Percentiles rank a stretch among this genome's conserved stretches.
These are phyloP conservation scores for Hydrozoanthus gracilis DNA, from an alignment of 92 coral and sea anemone species.

Conservation along the genomic window DNA sequence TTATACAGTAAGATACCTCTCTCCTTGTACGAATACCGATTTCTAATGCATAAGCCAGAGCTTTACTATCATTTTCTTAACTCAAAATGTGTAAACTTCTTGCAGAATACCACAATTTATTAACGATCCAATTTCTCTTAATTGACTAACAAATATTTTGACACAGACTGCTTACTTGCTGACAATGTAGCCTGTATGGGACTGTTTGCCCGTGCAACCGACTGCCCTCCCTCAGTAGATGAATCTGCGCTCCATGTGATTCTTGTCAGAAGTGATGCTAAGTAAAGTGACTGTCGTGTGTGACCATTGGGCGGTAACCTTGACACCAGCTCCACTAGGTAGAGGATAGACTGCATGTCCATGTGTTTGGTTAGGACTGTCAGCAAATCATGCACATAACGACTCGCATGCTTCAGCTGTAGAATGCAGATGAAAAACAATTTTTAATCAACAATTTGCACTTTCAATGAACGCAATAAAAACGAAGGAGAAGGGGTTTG, in stretches of 20 bases:
- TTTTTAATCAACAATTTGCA: neutral
- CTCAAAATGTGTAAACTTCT: too few species aligned
- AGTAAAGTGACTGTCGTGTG: slow-evolving; percentile 93
- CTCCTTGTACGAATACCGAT: too few species aligned
- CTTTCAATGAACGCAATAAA: too few species aligned
- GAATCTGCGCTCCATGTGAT: slow-evolving; percentile 93
- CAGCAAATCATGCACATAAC: slow-evolving; percentile 94
- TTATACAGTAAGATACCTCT: too few species aligned
- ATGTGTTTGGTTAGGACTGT: slow-evolving; percentile 96
- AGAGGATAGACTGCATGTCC: slow-evolving; percentile 86
- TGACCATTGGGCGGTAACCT: slow-evolving; percentile 83
- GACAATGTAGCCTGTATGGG: slow-evolving; percentile 81
- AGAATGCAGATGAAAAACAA: neutral
- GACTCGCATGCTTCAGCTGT: slow-evolving; percentile 98
- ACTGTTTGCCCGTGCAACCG: slow-evolving; percentile 73
- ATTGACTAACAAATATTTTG: neutral
- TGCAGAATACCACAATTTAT: neutral
- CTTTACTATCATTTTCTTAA: too few species aligned
- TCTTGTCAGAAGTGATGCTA: slow-evolving; percentile 90
- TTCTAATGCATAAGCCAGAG: too few species aligned
- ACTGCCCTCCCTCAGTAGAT: slow-evolving; percentile 66
- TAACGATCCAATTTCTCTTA: neutral
- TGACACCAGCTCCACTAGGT: slow-evolving; percentile 90
- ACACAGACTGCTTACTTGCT: slow-evolving; percentile 54
- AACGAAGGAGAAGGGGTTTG: too few species aligned